Evolutionary conservation across 1,140 invertebrate genomes (phyloP).

Genomic region (Archegozetes longisetosus): DNA sequence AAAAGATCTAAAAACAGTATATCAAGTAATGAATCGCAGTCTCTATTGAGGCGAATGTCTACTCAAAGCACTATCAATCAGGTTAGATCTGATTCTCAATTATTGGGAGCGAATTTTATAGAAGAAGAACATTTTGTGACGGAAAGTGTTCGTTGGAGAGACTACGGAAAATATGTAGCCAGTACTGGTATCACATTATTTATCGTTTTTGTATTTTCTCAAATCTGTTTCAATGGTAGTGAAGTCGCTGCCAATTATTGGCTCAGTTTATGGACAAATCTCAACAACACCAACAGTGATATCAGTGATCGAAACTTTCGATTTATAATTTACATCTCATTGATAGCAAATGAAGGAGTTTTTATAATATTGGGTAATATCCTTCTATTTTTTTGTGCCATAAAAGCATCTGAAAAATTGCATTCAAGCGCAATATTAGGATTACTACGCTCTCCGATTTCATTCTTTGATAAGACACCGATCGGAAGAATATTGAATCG

Average conservation of each 20-base stretch:
- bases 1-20: slow-evolving; percentile 7
- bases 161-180: background rate
- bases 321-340: background rate
- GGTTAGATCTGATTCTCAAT: background rate
- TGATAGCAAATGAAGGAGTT: background rate
- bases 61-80: background rate
- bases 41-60: slow-evolving; percentile 32
- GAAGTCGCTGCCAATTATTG: background rate
- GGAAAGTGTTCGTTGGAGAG: background rate
- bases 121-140: background rate
- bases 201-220: background rate
- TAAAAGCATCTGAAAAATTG: slow-evolving; percentile 17
- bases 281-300: background rate
- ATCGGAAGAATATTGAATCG: slow-evolving; percentile 33
- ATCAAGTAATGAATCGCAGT: slow-evolving; percentile 27
- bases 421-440: slow-evolving; percentile 24
- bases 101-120: background rate
- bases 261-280: background rate
- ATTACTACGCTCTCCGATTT: slow-evolving; percentile 28
- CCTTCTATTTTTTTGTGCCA: background rate
- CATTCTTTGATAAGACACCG: slow-evolving; percentile 33
- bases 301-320: background rate
- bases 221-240: background rate
- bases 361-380: background rate
- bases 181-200: background rate